Evolutionary conservation across 1,140 invertebrate genomes (phyloP).

Genomic region (Scaptomyza graminum): DNA sequence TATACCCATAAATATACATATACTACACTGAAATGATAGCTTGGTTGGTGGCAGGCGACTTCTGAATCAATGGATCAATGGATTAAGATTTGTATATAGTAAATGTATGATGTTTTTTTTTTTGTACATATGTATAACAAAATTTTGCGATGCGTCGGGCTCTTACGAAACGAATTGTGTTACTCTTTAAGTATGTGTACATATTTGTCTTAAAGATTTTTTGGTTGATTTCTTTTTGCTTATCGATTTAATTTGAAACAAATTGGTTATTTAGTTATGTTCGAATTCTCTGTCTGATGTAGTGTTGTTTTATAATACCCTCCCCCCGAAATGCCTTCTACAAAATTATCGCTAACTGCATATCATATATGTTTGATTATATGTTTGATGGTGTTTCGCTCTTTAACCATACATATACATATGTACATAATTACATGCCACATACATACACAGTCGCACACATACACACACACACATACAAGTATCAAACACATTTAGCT

Average conservation of each 20-base stretch:
- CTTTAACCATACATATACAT: conserved; percentile 22
- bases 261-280: conserved; percentile 24
- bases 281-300: conserved; percentile 42
- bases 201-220: neutral
- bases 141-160: neutral
- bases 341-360: conserved; percentile 32
- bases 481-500: conserved; percentile 13
- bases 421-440: conserved; percentile 8
- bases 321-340: conserved; percentile 19
- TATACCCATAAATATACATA: neutral
- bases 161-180: neutral
- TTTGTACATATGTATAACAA: too few relatives aligned
- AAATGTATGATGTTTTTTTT: neutral
- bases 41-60: conserved; percentile 11
- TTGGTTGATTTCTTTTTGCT: neutral
- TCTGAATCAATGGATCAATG: neutral
- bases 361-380: conserved; percentile 46
- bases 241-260: conserved; percentile 7
- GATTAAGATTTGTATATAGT: conserved; percentile 1
- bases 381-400: conserved; percentile 56
- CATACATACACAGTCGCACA: conserved; percentile 18
- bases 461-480: conserved; percentile 13
- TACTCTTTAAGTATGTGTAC: conserved; percentile 12
- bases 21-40: neutral
- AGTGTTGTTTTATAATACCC: conserved; percentile 28